Evolutionary conservation across 2,113 vertebrate species (phyloP).

Genomic region (Glaucidium brasilianum): DNA sequence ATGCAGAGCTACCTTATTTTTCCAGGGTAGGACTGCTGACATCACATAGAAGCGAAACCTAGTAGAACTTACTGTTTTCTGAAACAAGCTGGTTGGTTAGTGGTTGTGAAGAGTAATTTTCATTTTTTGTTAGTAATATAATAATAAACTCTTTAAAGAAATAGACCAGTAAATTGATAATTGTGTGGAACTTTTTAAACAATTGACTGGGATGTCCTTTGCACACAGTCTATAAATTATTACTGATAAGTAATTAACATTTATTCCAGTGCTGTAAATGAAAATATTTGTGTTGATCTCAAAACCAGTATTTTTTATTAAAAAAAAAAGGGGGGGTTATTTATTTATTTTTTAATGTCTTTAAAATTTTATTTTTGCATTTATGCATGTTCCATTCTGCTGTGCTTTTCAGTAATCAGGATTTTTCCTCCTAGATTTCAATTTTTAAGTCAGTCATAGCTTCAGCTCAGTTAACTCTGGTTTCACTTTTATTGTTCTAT

Average conservation of each 20-base stretch:
- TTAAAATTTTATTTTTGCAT: not conserved
- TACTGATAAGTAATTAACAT: not conserved
- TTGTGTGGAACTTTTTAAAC: not conserved
- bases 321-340: rapidly evolving
- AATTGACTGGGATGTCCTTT: not conserved
- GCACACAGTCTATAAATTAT: rapidly evolving
- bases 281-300: not conserved
- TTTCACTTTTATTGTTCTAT: not conserved
- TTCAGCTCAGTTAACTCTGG: not conserved
- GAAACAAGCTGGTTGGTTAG: not conserved
- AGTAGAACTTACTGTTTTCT: not conserved
- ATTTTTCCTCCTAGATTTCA: not conserved
- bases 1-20: not conserved
- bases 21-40: not conserved
- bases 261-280: not conserved
- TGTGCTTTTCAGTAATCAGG: not conserved
- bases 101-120: not conserved
- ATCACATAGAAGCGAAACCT: not conserved
- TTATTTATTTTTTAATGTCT: not conserved
- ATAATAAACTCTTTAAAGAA: not conserved
- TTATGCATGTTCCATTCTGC: rapidly evolving
- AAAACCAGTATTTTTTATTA: not conserved
- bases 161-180: not conserved
- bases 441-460: not conserved
- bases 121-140: not conserved